Evolutionary conservation across 2,888 invertebrate genomes (phyloP).

Genomic region (Melanotus villosus): DNA sequence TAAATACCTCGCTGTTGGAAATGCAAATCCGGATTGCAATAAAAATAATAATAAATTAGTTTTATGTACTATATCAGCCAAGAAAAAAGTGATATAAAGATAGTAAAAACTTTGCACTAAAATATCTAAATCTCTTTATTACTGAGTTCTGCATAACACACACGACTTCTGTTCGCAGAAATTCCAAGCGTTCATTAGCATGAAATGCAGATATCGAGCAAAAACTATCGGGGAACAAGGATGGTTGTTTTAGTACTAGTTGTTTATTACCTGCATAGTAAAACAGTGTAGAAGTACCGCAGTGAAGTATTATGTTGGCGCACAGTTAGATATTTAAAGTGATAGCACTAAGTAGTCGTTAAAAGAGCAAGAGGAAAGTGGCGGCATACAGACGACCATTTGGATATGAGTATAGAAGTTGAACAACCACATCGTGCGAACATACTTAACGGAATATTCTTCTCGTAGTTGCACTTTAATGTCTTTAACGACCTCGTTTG

Average conservation of each 20-base stretch:
- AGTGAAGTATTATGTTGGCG: slow-evolving; percentile 15
- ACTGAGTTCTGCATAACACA: no score
- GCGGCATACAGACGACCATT: not conserved
- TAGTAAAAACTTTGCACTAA: no score
- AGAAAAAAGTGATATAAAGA: no score
- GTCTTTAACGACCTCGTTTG: no score
- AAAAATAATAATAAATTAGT: no score
- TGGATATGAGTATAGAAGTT: not conserved
- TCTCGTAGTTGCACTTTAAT: no score
- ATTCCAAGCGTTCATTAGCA: slow-evolving; percentile 15
- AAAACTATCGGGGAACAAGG: slow-evolving; percentile 5
- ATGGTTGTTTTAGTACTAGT: slow-evolving; percentile 1
- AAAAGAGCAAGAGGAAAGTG: slow-evolving; percentile 2
- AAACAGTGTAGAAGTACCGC: slow-evolving; percentile 2
- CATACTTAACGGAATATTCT: not conserved
- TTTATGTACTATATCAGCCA: no score
- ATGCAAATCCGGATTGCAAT: no score
- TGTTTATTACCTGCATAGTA: slow-evolving; percentile 22
- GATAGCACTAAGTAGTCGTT: slow-evolving; percentile 21
- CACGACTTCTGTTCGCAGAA: slow-evolving; percentile 3
- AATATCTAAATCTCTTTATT: no score
- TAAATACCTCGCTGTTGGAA: no score
- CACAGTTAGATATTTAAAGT: slow-evolving; percentile 23
- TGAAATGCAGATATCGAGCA: slow-evolving; percentile 19
- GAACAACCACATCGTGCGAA: not conserved